These are phyloP conservation scores for Lanius ludovicianus DNA, from an alignment of 2,113 vertebrate genomes.

Conservation along the genomic window DNA sequence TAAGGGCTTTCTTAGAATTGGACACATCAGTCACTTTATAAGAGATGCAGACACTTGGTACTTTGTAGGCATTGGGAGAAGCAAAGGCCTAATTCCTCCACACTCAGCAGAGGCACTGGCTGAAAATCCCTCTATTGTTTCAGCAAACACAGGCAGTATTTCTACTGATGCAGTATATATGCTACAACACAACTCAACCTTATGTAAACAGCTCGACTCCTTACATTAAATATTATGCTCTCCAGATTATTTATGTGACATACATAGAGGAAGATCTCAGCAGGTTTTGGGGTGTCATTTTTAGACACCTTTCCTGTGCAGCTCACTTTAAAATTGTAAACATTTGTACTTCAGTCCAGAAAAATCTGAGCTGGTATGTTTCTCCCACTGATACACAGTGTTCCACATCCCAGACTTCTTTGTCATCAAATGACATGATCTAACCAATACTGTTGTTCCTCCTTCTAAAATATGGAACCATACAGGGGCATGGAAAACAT, in stretches of 20 bases:
- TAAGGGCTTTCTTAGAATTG: neutral
- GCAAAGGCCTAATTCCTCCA: neutral
- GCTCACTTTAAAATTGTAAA: neutral
- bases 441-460: neutral
- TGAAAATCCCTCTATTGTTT: neutral
- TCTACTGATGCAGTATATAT: neutral
- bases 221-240: constrained; percentile 40
- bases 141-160: neutral
- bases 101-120: neutral
- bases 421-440: neutral
- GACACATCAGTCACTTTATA: neutral
- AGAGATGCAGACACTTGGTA: neutral
- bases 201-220: constrained; percentile 3
- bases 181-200: constrained; percentile 9
- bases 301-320: neutral
- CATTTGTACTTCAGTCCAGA: neutral
- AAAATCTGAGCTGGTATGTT: neutral
- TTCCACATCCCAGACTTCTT: neutral
- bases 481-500: neutral
- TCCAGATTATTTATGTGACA: constrained; percentile 47
- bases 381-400: neutral
- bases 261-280: neutral
- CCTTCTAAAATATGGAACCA: neutral
- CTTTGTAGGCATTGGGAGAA: neutral
- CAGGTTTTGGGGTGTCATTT: neutral